phyloP scores from a whole-genome alignment of 2,113 vertebrate species.

The Muntiacus muntjak region DNA sequence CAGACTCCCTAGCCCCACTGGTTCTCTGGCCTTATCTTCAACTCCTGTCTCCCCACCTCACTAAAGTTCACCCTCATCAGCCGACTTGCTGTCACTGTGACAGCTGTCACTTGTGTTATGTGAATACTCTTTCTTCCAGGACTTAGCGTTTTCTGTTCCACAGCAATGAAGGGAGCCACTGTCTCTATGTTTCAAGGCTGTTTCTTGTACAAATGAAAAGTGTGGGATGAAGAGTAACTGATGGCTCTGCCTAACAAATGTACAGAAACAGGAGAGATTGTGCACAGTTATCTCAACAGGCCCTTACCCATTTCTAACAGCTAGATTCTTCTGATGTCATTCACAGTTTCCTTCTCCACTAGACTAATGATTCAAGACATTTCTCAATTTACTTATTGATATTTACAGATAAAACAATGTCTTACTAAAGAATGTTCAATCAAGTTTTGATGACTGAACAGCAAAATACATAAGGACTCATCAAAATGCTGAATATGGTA shows the following conservation, averaged over 20 bases:
- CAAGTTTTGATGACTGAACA: background rate
- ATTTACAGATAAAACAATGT: background rate
- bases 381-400: background rate
- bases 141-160: background rate
- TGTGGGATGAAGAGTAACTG: background rate
- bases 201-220: background rate
- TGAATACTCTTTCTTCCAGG: background rate
- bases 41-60: background rate
- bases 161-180: background rate
- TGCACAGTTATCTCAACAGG: background rate
- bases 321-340: background rate
- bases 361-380: background rate
- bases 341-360: background rate
- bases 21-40: background rate
- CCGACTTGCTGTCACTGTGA: background rate
- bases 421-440: background rate
- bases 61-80: background rate
- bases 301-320: background rate
- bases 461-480: background rate
- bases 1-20: background rate
- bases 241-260: background rate
- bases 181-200: background rate
- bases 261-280: background rate
- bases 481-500: background rate
- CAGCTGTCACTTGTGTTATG: background rate